These are phyloP conservation scores for Lagodon rhomboides DNA, from an alignment of 2,797 vertebrate species.

Conservation along the genomic window DNA sequence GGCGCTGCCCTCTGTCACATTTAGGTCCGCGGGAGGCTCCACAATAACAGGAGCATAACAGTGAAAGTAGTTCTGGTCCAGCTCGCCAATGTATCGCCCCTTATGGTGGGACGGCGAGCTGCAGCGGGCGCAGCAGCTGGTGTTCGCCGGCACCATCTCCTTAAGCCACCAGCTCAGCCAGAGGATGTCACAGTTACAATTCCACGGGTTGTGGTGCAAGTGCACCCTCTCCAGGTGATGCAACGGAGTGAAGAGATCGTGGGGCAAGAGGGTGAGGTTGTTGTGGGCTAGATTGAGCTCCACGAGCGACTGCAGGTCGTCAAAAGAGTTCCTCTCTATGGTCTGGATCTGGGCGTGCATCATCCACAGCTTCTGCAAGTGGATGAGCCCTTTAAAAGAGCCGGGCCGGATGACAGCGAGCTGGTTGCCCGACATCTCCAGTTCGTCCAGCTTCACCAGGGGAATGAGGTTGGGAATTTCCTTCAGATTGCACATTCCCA, in stretches of 20 bases:
- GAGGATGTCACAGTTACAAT: conserved; percentile 99
- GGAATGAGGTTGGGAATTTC: conserved; percentile 99
- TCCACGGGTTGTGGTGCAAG: conserved; percentile 99
- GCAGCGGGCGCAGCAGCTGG: conserved; percentile 98
- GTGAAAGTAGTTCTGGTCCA: conserved; percentile 99
- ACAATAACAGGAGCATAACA: conserved; percentile 99
- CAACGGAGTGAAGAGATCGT: conserved; percentile 98
- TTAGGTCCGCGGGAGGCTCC: conserved; percentile 97
- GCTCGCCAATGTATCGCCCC: conserved; percentile 97
- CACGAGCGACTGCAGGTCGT: conserved; percentile 98
- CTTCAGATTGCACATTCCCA: conserved; percentile 99
- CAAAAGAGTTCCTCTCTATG: conserved; percentile 99
- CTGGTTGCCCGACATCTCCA: conserved; percentile 99
- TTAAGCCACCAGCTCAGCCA: conserved; percentile 99
- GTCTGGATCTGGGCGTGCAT: conserved; percentile 99
- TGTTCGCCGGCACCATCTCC: conserved; percentile 98
- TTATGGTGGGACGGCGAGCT: conserved; percentile 94
- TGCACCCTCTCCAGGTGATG: conserved; percentile 97
- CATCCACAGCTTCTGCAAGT: conserved; percentile 99
- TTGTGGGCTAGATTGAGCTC: conserved; percentile 99
- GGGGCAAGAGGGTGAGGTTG: conserved; percentile 97
- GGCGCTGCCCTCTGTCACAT: conserved; percentile 98
- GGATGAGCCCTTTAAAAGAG: conserved; percentile 98
- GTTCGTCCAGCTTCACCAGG: conserved; percentile 95
- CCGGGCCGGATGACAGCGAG: conserved; percentile 94